Conservation (phyloP, 2,797 vertebrate genomes). For the Typhlichthys subterraneus region DNA sequence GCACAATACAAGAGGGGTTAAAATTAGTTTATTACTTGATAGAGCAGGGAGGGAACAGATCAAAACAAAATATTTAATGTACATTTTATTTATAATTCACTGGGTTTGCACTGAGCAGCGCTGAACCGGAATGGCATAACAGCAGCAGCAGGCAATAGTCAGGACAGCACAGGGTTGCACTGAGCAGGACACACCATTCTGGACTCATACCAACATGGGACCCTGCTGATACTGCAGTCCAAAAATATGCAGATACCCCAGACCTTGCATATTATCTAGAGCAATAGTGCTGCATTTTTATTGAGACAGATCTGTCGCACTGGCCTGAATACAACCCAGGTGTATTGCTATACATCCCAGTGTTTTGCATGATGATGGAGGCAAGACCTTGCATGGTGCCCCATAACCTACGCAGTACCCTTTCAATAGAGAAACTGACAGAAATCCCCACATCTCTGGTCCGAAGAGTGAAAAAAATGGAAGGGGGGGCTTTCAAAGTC, state of each 20-base stretch:
- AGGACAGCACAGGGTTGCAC: constrained; percentile 68
- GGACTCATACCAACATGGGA: constrained; percentile 41
- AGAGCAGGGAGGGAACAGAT: constrained; percentile 59
- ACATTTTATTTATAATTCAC: constrained; percentile 66
- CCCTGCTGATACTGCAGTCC: constrained; percentile 45
- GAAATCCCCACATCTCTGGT: constrained; percentile 23
- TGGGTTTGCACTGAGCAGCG: constrained; percentile 54
- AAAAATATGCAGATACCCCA: constrained; percentile 66
- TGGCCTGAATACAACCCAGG: constrained; percentile 42
- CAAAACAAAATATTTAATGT: constrained; percentile 67
- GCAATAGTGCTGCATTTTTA: constrained; percentile 22
- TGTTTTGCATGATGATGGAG: constrained; percentile 1
- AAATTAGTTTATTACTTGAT: constrained; percentile 85
- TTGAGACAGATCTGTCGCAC: constrained; percentile 21
- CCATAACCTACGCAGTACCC: constrained; percentile 22
- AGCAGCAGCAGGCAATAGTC: constrained; percentile 74
- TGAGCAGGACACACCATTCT: constrained; percentile 45
- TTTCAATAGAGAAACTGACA: constrained; percentile 17
- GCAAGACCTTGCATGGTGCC: constrained; percentile 26
- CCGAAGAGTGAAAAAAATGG: constrained; percentile 12
- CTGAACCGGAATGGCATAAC: constrained; percentile 79
- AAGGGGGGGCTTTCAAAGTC: constrained; percentile 3
- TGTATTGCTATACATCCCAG: constrained; percentile 37
- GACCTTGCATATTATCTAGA: constrained; percentile 39
- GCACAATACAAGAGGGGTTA: constrained; percentile 67